Evolutionary conservation across 2,797 vertebrate species (phyloP).

Genomic region (Rhadinocentrus ornatus): DNA sequence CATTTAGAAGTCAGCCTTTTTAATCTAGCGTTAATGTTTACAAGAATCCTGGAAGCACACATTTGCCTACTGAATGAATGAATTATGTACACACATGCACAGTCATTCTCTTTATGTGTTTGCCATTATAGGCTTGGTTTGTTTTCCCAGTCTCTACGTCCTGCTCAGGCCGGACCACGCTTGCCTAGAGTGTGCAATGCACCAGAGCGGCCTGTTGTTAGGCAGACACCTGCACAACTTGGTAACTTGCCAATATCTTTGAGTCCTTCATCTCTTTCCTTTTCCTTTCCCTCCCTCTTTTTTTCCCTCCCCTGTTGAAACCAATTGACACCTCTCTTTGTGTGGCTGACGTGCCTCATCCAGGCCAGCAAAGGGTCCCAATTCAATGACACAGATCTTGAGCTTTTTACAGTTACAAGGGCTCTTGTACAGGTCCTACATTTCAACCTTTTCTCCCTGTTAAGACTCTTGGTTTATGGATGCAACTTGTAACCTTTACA

Average conservation of each 20-base stretch:
- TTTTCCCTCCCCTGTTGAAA: conserved; percentile 43
- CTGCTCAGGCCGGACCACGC: conserved; percentile 68
- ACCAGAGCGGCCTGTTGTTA: conserved; percentile 64
- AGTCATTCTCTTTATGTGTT: conserved; percentile 53
- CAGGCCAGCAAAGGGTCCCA: conserved; percentile 47
- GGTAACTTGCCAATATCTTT: conserved; percentile 70
- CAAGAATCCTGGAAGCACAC: conserved; percentile 42
- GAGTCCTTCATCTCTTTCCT: conserved; percentile 44
- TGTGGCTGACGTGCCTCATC: conserved; percentile 54
- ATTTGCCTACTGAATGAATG: conserved; percentile 51
- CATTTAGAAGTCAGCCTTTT: conserved; percentile 29
- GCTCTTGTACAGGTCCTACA: neutral
- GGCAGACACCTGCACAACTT: conserved; percentile 79
- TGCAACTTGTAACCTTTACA: neutral
- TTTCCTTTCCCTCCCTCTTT: conserved; percentile 16
- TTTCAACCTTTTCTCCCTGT: neutral
- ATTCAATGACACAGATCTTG: neutral
- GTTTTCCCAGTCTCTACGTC: conserved; percentile 59
- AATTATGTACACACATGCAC: conserved; percentile 16
- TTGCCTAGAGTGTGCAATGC: conserved; percentile 53
- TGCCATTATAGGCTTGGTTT: conserved; percentile 60
- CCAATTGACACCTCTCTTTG: conserved; percentile 64
- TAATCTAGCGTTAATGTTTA: conserved; percentile 27
- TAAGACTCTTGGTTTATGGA: conserved; percentile 46
- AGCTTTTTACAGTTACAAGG: neutral